Evolutionary conservation across 2,113 vertebrate genomes (phyloP), one percentile per base, ranked within the genome.

Genomic region (Eptesicus fuscus): DNA sequence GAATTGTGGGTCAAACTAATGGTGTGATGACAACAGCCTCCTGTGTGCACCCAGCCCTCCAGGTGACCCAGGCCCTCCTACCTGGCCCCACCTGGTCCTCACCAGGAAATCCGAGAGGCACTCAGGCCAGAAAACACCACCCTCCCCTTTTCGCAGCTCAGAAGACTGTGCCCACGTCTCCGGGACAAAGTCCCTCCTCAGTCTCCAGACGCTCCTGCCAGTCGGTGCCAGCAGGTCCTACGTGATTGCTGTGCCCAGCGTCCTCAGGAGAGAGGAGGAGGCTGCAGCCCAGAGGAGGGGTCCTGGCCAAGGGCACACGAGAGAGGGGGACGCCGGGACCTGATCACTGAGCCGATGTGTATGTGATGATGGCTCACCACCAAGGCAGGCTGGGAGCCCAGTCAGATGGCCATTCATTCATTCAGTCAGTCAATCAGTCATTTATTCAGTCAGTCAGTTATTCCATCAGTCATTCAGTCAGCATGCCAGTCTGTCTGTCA

Each of bases 211-310:
- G 6, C 37, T 35, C 73, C 91, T 14, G 69, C 5, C 20, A 0
- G 44, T 10, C n/a, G 32, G 84, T 7, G 76, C 61, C 35, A 0
- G 22, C 23, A 32, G 49, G 11, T 22, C 73, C 37, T 9, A 3
- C 0, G 22, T 30, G 82, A 25, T 37, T 14, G 4, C 1, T 8
- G 14, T 20, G 47, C 22, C 40, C 20, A 3, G 56, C 0, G 2
- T 28, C 67, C 56, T 71, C 67, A 4, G 40, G 59, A 47, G 25
- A 59, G 13, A 49, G 18, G 37, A 51, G 14, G 14, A 63, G 42
- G 71, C 73, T 40, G 18, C 14, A 1, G 61, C 35, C 51, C 35
- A 22, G 90, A 93, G 80, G 70, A 1, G 32, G 32, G 30, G 40
- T 17, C 30, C 35, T 0, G 8, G 8, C 23, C 65, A 13, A 51